These are phyloP conservation scores for Andrena chrysosceles DNA, from an alignment of 2,888 invertebrate genomes.

Conservation along the genomic window DNA sequence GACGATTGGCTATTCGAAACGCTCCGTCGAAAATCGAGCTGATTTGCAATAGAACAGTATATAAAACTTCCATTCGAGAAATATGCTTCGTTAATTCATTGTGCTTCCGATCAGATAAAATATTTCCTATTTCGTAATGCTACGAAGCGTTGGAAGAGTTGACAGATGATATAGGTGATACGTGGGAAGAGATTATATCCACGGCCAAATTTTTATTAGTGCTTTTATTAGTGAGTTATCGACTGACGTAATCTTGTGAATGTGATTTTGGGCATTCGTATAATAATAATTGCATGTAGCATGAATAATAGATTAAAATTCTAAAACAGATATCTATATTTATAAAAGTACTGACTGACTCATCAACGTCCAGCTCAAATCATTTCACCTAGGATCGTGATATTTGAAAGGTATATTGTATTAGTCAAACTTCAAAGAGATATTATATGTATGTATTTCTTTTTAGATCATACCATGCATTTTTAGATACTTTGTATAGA, in stretches of 20 bases:
- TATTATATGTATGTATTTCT: not conserved
- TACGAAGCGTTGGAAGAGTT: not conserved
- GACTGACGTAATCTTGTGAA: constrained; percentile 1
- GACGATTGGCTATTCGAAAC: not conserved
- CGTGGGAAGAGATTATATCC: constrained; percentile 36
- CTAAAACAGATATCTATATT: too few species aligned
- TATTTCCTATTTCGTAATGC: not conserved
- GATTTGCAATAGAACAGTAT: not conserved
- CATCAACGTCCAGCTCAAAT: too few species aligned
- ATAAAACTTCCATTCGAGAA: constrained; percentile 3
- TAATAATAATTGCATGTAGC: not conserved
- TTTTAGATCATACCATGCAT: not conserved
- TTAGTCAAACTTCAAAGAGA: not conserved
- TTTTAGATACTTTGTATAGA: not conserved
- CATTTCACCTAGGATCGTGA: too few species aligned
- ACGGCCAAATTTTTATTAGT: constrained; percentile 12
- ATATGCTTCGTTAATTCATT: constrained; percentile 49
- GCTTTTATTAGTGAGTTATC: not conserved
- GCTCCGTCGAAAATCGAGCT: not conserved
- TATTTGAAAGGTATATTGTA: too few species aligned
- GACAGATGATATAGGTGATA: constrained; percentile 36
- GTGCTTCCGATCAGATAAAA: constrained; percentile 34
- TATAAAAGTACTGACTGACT: too few species aligned
- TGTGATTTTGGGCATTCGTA: not conserved
- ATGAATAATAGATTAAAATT: not conserved